Conservation (phyloP, 1,140 invertebrate genomes). For the Diabrotica virgifera region DNA sequence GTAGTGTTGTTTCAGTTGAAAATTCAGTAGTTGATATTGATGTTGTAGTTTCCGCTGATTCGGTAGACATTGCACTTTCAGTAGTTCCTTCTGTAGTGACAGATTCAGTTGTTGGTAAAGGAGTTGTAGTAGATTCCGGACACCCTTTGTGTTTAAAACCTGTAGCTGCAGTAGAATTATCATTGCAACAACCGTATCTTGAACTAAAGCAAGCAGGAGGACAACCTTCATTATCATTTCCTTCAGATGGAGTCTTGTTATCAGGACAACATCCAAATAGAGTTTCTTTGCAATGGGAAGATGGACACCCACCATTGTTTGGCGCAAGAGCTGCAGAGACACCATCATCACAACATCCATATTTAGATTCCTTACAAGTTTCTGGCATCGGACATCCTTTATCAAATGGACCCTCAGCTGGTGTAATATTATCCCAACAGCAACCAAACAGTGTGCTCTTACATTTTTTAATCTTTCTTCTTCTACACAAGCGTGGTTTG, state of each 20-base stretch:
- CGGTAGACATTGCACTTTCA: constrained; percentile 1
- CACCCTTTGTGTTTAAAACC: constrained; percentile 68
- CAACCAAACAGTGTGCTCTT: constrained; percentile 77
- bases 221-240: constrained; percentile 82
- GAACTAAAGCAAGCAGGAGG: constrained; percentile 63
- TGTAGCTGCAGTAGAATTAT: constrained; percentile 65
- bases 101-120: constrained; percentile 44
- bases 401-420: constrained; percentile 80
- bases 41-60: background rate
- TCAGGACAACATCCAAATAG: constrained; percentile 86
- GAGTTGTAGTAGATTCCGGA: constrained; percentile 35
- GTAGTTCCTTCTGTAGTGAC: background rate
- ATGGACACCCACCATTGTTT: constrained; percentile 73
- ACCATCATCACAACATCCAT: constrained; percentile 86
- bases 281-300: constrained; percentile 69
- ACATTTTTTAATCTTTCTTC: constrained; percentile 62
- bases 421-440: constrained; percentile 81
- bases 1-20: constrained; percentile 47
- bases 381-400: constrained; percentile 71
- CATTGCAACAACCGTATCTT: constrained; percentile 75
- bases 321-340: constrained; percentile 73
- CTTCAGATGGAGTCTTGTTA: constrained; percentile 71
- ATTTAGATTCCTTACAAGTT: constrained; percentile 78
- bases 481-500: constrained; percentile 60
- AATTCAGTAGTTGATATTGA: constrained; percentile 33